Evolutionary conservation across 2,113 vertebrate species (phyloP).

Genomic region (Dinomys branickii): DNA sequence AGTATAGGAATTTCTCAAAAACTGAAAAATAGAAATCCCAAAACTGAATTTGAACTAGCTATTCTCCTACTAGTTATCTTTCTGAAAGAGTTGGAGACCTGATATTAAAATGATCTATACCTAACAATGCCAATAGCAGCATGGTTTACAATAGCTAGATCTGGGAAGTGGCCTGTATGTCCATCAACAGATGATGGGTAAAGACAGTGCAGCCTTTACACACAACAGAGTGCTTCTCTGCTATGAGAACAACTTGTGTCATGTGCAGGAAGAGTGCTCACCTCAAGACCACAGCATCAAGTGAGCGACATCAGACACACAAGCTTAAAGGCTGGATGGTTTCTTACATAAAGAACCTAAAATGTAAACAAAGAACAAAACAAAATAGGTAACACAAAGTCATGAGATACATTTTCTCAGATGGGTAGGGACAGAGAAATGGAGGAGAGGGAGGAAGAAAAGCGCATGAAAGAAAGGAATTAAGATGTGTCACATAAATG

Average conservation of each 20-base stretch:
- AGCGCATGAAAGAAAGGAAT: not conserved
- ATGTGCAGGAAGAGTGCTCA: not conserved
- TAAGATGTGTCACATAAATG: too few relatives aligned
- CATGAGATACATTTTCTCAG: not conserved
- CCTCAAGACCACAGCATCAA: not conserved
- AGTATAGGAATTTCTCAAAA: not conserved
- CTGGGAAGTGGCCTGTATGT: not conserved
- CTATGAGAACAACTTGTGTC: not conserved
- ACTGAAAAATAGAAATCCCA: not conserved
- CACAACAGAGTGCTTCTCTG: not conserved
- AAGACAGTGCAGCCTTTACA: not conserved
- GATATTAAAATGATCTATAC: not conserved
- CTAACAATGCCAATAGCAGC: not conserved
- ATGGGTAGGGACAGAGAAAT: not conserved
- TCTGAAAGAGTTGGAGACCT: not conserved
- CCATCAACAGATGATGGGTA: not conserved
- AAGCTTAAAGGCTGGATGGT: not conserved
- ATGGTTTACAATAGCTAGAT: not conserved
- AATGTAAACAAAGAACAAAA: not conserved
- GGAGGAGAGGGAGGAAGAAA: not conserved
- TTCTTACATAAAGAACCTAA: not conserved
- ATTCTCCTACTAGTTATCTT: not conserved
- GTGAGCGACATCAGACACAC: not conserved
- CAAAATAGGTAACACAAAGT: not conserved
- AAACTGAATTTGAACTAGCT: too few relatives aligned